Conservation (phyloP, 2,888 invertebrate species). For the Mythimna lalbum region DNA sequence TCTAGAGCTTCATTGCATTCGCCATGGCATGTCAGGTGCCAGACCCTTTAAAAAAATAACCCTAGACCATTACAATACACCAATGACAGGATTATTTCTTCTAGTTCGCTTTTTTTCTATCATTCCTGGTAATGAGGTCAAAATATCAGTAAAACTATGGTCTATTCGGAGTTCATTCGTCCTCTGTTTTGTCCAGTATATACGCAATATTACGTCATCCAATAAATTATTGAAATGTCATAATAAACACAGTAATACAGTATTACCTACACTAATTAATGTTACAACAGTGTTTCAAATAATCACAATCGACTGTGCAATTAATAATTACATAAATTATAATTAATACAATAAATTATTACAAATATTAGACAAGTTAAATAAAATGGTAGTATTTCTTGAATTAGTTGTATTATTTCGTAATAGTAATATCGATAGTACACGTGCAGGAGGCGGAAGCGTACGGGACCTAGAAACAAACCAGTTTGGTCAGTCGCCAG, state of each 20-base stretch:
- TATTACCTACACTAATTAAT: conserved; percentile 6
- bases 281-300: conserved; percentile 8
- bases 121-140: neutral
- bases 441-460: conserved; percentile 59
- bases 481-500: conserved; percentile 60
- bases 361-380: neutral
- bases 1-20: too few relatives aligned
- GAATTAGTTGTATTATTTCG: conserved; percentile 30
- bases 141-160: neutral
- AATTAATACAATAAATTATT: conserved; percentile 7
- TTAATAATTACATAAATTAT: conserved; percentile 15
- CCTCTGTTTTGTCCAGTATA: neutral
- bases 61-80: too few relatives aligned
- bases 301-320: conserved; percentile 4
- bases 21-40: too few relatives aligned
- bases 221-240: neutral
- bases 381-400: conserved; percentile 7
- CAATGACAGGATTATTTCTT: neutral
- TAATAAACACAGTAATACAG: neutral
- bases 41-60: too few relatives aligned
- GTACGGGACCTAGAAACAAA: conserved; percentile 49
- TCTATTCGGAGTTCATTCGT: neutral
- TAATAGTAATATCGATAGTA: conserved; percentile 24
- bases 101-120: neutral
- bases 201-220: neutral